Percentiles rank a stretch among this genome's conserved stretches.
These are phyloP conservation scores for Nothocercus julius DNA, from an alignment of 2,113 vertebrate species.

Conservation along the genomic window DNA sequence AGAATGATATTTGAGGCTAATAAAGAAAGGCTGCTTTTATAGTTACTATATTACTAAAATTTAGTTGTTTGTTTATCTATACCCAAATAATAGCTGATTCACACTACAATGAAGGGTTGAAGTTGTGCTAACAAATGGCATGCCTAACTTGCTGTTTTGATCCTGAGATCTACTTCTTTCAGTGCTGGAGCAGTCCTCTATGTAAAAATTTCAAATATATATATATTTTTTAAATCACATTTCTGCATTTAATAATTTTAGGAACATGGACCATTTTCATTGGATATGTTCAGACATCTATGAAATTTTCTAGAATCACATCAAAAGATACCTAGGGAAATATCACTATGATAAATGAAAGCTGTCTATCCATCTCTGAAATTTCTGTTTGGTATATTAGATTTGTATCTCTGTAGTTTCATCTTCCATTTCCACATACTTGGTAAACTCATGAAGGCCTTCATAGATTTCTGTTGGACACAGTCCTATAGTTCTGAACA, in stretches of 20 bases:
- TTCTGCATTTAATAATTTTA: not conserved
- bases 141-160: not conserved
- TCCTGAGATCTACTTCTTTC: not conserved
- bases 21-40: not conserved
- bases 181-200: not conserved
- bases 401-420: not conserved
- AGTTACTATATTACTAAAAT: not conserved
- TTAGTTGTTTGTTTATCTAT: not conserved
- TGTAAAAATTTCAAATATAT: not conserved
- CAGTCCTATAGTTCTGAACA: not conserved
- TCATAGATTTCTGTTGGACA: not conserved
- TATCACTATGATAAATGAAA: not conserved
- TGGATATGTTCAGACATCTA: not conserved
- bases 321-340: not conserved
- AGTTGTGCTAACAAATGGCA: fast-evolving
- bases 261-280: not conserved
- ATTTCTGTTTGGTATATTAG: not conserved
- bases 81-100: not conserved
- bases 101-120: not conserved
- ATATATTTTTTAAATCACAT: not conserved
- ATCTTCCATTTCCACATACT: not conserved
- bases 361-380: not conserved
- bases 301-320: not conserved
- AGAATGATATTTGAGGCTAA: not conserved
- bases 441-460: not conserved